phyloP scores from a whole-genome alignment of 2,888 invertebrate species.

The Melinaea menophilus region DNA sequence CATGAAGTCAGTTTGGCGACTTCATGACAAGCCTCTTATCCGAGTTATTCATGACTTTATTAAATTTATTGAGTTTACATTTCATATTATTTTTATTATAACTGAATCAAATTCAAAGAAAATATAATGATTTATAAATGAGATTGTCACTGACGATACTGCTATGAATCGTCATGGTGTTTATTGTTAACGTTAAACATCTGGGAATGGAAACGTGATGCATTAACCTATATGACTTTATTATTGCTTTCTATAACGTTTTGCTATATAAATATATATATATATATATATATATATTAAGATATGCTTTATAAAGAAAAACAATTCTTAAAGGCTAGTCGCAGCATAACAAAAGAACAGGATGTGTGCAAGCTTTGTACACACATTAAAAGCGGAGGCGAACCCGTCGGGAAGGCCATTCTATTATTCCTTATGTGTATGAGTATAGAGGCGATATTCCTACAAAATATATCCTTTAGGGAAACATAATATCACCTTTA shows the following conservation, averaged over 20 bases:
- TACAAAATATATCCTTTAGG: constrained; percentile 19
- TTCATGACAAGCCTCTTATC: too few relatives aligned
- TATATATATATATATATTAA: not conserved
- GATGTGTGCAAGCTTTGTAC: constrained; percentile 31
- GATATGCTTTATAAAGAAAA: constrained; percentile 12
- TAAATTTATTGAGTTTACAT: too few relatives aligned
- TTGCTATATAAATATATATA: not conserved
- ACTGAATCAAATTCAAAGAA: too few relatives aligned
- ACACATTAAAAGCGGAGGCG: constrained; percentile 47
- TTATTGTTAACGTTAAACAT: constrained; percentile 54
- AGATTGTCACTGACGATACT: too few relatives aligned
- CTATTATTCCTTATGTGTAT: constrained; percentile 39
- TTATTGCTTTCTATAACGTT: not conserved
- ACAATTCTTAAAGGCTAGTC: constrained; percentile 27
- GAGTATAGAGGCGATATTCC: constrained; percentile 15
- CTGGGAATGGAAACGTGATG: constrained; percentile 32
- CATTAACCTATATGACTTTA: too few relatives aligned
- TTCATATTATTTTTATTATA: too few relatives aligned
- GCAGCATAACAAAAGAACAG: constrained; percentile 30
- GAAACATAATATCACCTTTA: constrained; percentile 20
- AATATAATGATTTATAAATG: too few relatives aligned
- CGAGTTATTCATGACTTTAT: too few relatives aligned
- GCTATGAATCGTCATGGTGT: constrained; percentile 20
- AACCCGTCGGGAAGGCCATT: constrained; percentile 45
- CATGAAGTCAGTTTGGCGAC: too few relatives aligned